Percentiles rank a stretch among this genome's conserved stretches.
Evolutionary conservation across 2,113 vertebrate species (phyloP).

Genomic region (Halcyon senegalensis): DNA sequence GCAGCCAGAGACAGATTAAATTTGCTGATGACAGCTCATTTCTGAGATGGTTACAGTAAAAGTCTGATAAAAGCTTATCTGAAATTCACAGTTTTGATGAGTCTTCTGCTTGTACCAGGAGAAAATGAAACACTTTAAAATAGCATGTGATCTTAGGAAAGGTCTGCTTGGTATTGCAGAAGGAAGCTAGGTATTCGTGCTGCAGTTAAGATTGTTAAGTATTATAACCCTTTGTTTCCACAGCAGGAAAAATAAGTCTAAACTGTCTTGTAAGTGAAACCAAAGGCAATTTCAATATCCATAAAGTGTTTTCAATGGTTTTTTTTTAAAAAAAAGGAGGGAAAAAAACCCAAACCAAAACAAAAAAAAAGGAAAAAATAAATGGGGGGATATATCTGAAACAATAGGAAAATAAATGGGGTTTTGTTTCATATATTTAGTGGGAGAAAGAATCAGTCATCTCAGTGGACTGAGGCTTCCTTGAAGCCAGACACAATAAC

Average conservation of each 20-base stretch:
- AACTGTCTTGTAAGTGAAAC: neutral
- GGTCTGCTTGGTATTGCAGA: slow-evolving; percentile 30
- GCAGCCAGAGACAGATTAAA: slow-evolving; percentile 73
- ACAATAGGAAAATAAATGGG: neutral
- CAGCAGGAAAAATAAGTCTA: neutral
- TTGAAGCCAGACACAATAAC: accelerated
- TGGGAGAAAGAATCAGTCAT: neutral
- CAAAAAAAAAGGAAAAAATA: too few relatives aligned
- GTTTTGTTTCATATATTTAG: too few relatives aligned
- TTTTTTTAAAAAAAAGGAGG: neutral
- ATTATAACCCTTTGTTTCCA: slow-evolving; percentile 38
- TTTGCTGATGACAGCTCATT: slow-evolving; percentile 76
- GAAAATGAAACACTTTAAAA: slow-evolving; percentile 77
- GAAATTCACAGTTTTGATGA: slow-evolving; percentile 76
- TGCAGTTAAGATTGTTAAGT: slow-evolving; percentile 25
- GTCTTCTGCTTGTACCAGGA: slow-evolving; percentile 58
- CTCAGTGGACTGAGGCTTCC: neutral
- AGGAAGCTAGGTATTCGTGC: neutral
- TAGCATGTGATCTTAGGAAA: slow-evolving; percentile 52
- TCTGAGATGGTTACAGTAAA: slow-evolving; percentile 74
- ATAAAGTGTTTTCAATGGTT: neutral
- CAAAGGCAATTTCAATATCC: neutral
- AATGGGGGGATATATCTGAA: neutral
- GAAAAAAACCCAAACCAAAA: neutral
- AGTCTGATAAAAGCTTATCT: slow-evolving; percentile 71